Evolutionary conservation across 2,113 vertebrate genomes (phyloP), one percentile per base, ranked within the genome.

Genomic region (Crypturellus undulatus): DNA sequence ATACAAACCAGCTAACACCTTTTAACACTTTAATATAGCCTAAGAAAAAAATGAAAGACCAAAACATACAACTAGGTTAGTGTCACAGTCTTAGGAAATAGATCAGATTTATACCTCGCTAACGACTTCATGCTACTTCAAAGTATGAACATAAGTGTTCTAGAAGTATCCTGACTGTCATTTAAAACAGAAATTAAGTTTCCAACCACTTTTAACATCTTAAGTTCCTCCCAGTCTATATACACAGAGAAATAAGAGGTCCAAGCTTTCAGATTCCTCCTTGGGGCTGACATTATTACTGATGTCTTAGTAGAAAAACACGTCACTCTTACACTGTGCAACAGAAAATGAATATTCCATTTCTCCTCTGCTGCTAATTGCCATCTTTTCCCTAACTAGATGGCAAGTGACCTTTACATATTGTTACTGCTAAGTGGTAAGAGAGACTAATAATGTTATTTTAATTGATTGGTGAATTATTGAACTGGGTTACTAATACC

Each of bases 391-490:
- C 89, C 94, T 90, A 96, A 95, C 89, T 96, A 96, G 93, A 26
- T 62, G 86, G 94, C 84, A 95, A 87, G 92, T 97, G 97, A 98
- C 97, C 98, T 98, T 98, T 98, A 98, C 97, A 96, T 97, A 97
- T 96, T 85, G 97, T 91, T 96, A 95, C 93, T 95, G 92, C 87
- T 97, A 98, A 97, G 96, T 96, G 94, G 89, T 84, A 96, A 97
- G 95, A 89, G 91, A 97, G 91, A 97, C 97, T 96, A 96, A 97
- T 96, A 98, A 98, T 97, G 96, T 95, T 97, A 97, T 98, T 98
- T 97, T 98, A 98, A 98, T 98, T 98, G 97, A 98, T 98, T 97
- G 97, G 96, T 98, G 96, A 98, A 98, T 98, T 98, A 98, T 98
- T 98, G 97, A 98, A 95, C 84, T 97, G 87, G 60, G 30, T 93